These are phyloP conservation scores for Palloptera scutellata DNA, from an alignment of 2,888 invertebrate genomes.

Conservation along the genomic window DNA sequence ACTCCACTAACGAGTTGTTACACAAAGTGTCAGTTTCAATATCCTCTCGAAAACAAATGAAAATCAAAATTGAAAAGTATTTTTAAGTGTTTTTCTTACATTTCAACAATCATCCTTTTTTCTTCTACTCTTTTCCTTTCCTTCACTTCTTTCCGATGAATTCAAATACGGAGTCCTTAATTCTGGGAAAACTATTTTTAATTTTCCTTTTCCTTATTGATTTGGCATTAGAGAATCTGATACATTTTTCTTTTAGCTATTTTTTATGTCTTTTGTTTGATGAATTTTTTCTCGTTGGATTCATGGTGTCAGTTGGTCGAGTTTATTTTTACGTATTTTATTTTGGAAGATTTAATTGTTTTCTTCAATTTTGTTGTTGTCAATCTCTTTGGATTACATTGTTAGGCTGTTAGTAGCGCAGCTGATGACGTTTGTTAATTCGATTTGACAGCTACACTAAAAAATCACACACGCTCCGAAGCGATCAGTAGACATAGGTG, in stretches of 20 bases:
- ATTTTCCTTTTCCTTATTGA: conserved; percentile 16
- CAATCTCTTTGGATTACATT: not conserved
- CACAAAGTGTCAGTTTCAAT: conserved; percentile 27
- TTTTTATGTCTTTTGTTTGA: too few species aligned
- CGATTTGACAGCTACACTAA: too few species aligned
- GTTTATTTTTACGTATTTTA: too few species aligned
- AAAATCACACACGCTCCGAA: too few species aligned
- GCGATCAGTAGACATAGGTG: too few species aligned
- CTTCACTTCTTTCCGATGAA: not conserved
- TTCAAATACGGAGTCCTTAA: not conserved
- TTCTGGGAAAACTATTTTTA: conserved; percentile 29
- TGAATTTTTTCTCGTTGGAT: too few species aligned
- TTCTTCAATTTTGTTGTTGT: conserved; percentile 7
- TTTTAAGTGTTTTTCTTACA: conserved; percentile 28
- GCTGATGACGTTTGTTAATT: too few species aligned
- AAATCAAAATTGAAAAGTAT: conserved; percentile 8
- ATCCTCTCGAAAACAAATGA: conserved; percentile 11
- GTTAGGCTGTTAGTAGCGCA: too few species aligned
- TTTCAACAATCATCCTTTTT: conserved; percentile 1
- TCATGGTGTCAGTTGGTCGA: conserved; percentile 27
- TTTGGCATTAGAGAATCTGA: too few species aligned
- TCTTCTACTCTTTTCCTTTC: not conserved
- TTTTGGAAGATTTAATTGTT: too few species aligned
- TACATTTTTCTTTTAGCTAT: too few species aligned
- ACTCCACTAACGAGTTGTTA: not conserved